Evolutionary conservation across 2,888 invertebrate species (phyloP).

Genomic region (Drosophila mimica): DNA sequence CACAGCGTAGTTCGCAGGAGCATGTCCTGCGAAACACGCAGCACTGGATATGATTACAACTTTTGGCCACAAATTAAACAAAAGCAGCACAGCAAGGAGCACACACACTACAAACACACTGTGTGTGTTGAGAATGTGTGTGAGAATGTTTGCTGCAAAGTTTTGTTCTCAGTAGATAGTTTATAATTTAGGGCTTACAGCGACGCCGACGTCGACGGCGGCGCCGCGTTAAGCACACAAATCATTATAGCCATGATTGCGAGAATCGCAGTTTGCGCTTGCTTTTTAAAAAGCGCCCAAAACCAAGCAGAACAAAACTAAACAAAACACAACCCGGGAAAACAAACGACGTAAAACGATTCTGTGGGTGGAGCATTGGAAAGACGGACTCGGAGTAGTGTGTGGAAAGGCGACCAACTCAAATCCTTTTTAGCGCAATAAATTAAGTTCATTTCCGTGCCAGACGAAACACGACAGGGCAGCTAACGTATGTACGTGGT

Average conservation of each 20-base stretch:
- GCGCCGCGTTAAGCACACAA: slow-evolving; percentile 70
- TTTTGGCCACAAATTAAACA: slow-evolving; percentile 68
- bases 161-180: slow-evolving; percentile 66
- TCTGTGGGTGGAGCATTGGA: not conserved
- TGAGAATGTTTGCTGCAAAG: slow-evolving; percentile 48
- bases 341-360: slow-evolving; percentile 43
- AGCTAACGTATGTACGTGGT: slow-evolving; percentile 64
- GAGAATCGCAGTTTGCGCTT: slow-evolving; percentile 43
- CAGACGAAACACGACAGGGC: slow-evolving; percentile 72
- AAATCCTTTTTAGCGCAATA: slow-evolving; percentile 78
- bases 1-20: slow-evolving; percentile 22
- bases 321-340: slow-evolving; percentile 40
- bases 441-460: slow-evolving; percentile 80
- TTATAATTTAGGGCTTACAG: slow-evolving; percentile 70
- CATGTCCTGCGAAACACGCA: slow-evolving; percentile 22
- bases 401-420: slow-evolving; percentile 47
- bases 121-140: not conserved
- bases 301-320: slow-evolving; percentile 34
- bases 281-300: slow-evolving; percentile 30
- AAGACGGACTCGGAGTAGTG: not conserved
- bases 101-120: slow-evolving; percentile 10
- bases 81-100: slow-evolving; percentile 65
- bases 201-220: slow-evolving; percentile 39
- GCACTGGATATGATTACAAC: slow-evolving; percentile 73
- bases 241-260: slow-evolving; percentile 74